These are phyloP conservation scores for Dastarcus helophoroides DNA, from an alignment of 2,888 invertebrate species.

Conservation along the genomic window DNA sequence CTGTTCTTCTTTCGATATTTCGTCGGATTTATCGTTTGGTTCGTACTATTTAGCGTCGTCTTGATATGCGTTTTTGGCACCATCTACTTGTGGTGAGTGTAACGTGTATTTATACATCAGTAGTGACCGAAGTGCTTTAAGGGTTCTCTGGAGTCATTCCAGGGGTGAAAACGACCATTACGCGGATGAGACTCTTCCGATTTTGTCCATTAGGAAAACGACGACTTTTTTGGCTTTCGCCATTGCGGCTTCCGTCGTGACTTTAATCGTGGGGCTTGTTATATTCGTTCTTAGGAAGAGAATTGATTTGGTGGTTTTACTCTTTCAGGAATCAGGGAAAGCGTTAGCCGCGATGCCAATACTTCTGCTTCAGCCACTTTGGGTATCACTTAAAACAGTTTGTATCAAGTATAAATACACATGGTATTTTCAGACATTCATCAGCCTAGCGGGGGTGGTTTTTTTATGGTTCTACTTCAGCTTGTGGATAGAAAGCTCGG, in stretches of 20 bases:
- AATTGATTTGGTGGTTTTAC: constrained; percentile 47
- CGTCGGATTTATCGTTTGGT: constrained; percentile 50
- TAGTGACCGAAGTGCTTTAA: constrained; percentile 18
- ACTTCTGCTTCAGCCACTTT: constrained; percentile 47
- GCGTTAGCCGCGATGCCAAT: constrained; percentile 50
- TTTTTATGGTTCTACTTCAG: constrained; percentile 46
- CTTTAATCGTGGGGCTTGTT: constrained; percentile 43
- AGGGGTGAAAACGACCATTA: constrained; percentile 23
- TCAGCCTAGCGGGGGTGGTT: constrained; percentile 38
- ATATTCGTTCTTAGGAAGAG: constrained; percentile 50
- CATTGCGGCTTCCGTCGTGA: constrained; percentile 46
- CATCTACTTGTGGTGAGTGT: constrained; percentile 46
- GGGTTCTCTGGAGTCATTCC: constrained; percentile 37
- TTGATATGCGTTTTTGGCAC: constrained; percentile 43
- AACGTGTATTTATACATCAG: background rate
- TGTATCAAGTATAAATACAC: background rate
- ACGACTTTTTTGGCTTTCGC: constrained; percentile 44
- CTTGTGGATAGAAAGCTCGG: constrained; percentile 52
- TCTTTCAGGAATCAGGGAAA: constrained; percentile 57
- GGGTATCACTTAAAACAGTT: constrained; percentile 34
- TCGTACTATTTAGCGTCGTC: constrained; percentile 44
- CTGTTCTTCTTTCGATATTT: constrained; percentile 45
- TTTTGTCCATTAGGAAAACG: constrained; percentile 26
- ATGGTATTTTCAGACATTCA: constrained; percentile 23
- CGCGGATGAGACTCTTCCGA: constrained; percentile 15